phyloP scores from a whole-genome alignment of 92 coral and sea anemone genomes.

The Meandrina meandrites region DNA sequence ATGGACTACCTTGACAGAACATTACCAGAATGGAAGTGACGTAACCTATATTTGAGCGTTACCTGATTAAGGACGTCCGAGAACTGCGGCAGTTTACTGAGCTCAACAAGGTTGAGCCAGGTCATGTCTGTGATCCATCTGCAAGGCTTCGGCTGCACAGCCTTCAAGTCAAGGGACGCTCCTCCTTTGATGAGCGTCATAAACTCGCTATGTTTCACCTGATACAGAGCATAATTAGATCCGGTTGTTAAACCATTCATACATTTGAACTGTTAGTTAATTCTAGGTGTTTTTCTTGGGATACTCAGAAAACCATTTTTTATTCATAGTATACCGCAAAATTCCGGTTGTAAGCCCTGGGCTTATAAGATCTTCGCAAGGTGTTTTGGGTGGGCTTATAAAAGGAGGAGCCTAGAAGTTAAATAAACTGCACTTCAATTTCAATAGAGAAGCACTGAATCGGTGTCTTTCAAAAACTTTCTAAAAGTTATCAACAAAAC shows the following conservation, averaged over 20 bases:
- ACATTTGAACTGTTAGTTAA: too few relatives aligned
- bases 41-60: background rate
- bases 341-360: too few relatives aligned
- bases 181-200: conserved; percentile 96
- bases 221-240: background rate
- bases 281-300: too few relatives aligned
- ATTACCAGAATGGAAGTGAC: background rate
- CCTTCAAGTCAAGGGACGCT: conserved; percentile 93
- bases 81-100: conserved; percentile 90
- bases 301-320: too few relatives aligned
- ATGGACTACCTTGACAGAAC: background rate
- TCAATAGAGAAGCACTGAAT: too few relatives aligned
- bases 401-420: too few relatives aligned
- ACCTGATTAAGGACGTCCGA: conserved; percentile 96
- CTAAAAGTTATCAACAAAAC: too few relatives aligned
- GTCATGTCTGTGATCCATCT: conserved; percentile 97
- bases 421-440: too few relatives aligned
- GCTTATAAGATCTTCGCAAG: too few relatives aligned
- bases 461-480: too few relatives aligned
- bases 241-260: background rate
- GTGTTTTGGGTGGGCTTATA: too few relatives aligned
- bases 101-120: conserved; percentile 92
- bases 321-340: too few relatives aligned
- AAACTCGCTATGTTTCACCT: conserved; percentile 88
- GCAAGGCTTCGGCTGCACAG: conserved; percentile 89